Percentiles rank a stretch among this genome's conserved stretches.
Evolutionary conservation across 2,888 invertebrate genomes (phyloP).

Genomic region (Noctua janthina): DNA sequence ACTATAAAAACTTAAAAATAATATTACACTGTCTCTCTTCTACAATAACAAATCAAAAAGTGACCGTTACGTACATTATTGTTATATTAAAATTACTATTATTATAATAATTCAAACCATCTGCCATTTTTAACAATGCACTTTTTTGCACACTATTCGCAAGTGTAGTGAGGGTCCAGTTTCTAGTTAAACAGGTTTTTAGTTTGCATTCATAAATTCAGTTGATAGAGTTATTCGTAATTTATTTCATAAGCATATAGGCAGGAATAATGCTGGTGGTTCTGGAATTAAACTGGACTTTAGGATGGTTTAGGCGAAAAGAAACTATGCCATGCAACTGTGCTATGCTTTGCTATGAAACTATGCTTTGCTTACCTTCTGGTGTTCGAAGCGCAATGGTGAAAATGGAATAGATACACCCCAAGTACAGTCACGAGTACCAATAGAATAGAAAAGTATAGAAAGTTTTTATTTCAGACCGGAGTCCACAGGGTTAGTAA

Average conservation of each 20-base stretch:
- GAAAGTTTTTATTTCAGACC: too few species aligned
- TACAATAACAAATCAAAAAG: slow-evolving; percentile 35
- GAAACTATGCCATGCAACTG: too few species aligned
- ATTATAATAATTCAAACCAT: slow-evolving; percentile 78
- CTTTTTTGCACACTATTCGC: slow-evolving; percentile 82
- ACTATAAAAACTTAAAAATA: neutral
- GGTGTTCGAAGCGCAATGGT: too few species aligned
- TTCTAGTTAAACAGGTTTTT: slow-evolving; percentile 79
- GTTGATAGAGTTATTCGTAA: slow-evolving; percentile 45
- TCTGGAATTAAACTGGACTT: neutral
- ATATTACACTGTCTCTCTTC: neutral
- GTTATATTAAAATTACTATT: slow-evolving; percentile 68
- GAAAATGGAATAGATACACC: neutral
- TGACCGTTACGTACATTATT: slow-evolving; percentile 71
- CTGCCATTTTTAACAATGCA: slow-evolving; percentile 82
- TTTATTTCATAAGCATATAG: slow-evolving; percentile 20
- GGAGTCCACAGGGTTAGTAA: too few species aligned
- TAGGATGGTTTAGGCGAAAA: neutral
- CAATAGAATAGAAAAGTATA: too few species aligned
- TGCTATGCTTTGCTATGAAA: too few species aligned
- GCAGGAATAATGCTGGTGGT: neutral
- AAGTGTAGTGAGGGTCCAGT: slow-evolving; percentile 73
- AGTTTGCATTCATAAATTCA: slow-evolving; percentile 77
- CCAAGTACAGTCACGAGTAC: too few species aligned
- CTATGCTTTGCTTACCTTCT: neutral